Conservation (phyloP, 1,140 invertebrate species). For the Drosophila mauritiana region DNA sequence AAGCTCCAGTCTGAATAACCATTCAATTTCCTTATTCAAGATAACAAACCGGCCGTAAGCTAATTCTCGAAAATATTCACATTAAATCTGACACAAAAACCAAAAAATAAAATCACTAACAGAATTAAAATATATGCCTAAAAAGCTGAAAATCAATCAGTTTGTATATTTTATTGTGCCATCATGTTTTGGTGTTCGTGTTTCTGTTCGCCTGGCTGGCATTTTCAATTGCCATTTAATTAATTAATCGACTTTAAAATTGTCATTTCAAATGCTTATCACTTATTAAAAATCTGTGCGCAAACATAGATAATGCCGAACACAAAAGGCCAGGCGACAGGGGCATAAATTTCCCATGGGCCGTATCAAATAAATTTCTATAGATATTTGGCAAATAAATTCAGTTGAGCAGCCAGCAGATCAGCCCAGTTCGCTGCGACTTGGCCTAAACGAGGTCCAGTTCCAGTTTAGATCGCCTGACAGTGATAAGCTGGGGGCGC, state of each 20-base stretch:
- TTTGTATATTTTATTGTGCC: slow-evolving; percentile 66
- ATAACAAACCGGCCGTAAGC: slow-evolving; percentile 42
- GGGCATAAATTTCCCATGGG: slow-evolving; percentile 60
- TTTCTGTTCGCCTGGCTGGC: slow-evolving; percentile 36
- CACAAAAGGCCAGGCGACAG: slow-evolving; percentile 56
- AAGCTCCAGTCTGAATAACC: slow-evolving; percentile 8
- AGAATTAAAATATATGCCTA: slow-evolving; percentile 20
- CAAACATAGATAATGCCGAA: slow-evolving; percentile 39
- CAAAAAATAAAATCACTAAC: slow-evolving; percentile 21
- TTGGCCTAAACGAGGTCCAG: slow-evolving; percentile 42
- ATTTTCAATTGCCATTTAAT: slow-evolving; percentile 78
- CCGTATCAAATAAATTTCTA: slow-evolving; percentile 65
- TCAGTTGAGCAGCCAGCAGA: slow-evolving; percentile 59
- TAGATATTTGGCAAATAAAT: slow-evolving; percentile 78
- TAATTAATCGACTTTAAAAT: slow-evolving; percentile 81
- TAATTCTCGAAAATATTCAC: slow-evolving; percentile 55
- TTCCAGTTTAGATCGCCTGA: slow-evolving; percentile 65
- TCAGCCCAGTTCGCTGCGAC: slow-evolving; percentile 5
- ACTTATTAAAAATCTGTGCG: slow-evolving; percentile 79
- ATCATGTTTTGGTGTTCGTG: slow-evolving; percentile 24
- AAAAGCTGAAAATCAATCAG: slow-evolving; percentile 66
- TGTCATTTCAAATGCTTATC: slow-evolving; percentile 72
- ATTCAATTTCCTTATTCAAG: slow-evolving; percentile 39
- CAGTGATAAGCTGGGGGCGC: slow-evolving; percentile 73
- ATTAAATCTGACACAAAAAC: slow-evolving; percentile 53